phyloP scores from a whole-genome alignment of 1,140 invertebrate genomes.

The Oncopeltus fasciatus region DNA sequence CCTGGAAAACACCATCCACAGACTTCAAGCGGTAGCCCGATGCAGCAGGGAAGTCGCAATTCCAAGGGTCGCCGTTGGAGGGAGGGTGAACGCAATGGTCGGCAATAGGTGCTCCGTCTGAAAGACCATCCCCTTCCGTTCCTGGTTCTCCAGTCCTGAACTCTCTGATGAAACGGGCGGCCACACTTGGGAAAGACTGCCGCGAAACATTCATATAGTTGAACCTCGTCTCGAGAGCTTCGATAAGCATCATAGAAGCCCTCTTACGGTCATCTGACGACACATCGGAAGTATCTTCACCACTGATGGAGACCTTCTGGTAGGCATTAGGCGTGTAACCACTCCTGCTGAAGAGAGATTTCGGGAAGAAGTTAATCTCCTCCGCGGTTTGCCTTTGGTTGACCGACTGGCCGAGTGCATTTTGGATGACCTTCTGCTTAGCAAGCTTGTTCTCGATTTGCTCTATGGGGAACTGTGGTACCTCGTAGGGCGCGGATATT shows the following conservation, averaged over 20 bases:
- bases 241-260: conserved; percentile 70
- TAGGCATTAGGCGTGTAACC: conserved; percentile 40
- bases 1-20: conserved; percentile 69
- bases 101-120: background rate
- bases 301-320: conserved; percentile 75
- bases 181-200: conserved; percentile 74
- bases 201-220: conserved; percentile 79
- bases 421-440: conserved; percentile 54
- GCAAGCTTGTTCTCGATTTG: conserved; percentile 84
- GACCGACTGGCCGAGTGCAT: conserved; percentile 43
- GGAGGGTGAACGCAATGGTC: conserved; percentile 34
- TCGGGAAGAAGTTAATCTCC: conserved; percentile 29
- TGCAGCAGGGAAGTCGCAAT: conserved; percentile 49
- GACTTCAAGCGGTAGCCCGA: conserved; percentile 55
- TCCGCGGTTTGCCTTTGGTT: conserved; percentile 32
- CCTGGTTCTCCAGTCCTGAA: background rate
- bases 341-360: no score
- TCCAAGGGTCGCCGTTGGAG: conserved; percentile 67
- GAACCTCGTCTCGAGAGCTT: conserved; percentile 72
- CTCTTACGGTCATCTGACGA: conserved; percentile 77
- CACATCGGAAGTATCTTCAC: conserved; percentile 71
- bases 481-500: conserved; percentile 52
- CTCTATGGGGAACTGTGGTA: conserved; percentile 91
- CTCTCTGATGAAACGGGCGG: conserved; percentile 60
- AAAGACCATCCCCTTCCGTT: background rate